These are phyloP conservation scores for Ectemnius lituratus DNA, from an alignment of 2,888 invertebrate species.

Conservation along the genomic window DNA sequence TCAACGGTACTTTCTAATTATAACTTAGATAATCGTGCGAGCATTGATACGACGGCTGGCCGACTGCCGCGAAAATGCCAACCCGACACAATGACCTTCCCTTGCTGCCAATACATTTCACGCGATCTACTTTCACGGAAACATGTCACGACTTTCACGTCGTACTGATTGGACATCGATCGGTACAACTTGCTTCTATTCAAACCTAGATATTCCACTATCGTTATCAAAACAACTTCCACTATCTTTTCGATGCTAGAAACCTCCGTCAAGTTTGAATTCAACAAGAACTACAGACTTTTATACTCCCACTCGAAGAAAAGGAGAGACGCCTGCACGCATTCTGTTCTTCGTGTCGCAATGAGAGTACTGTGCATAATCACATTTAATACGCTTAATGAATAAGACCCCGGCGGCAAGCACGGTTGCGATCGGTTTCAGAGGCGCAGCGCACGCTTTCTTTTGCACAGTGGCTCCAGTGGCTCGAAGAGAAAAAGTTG, in stretches of 20 bases:
- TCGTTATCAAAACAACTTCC: too few relatives aligned
- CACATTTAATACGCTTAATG: conserved; percentile 41
- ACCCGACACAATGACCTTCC: conserved; percentile 22
- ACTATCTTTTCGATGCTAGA: too few relatives aligned
- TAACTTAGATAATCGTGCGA: conserved; percentile 35
- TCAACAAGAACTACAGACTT: too few relatives aligned
- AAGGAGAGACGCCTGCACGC: not conserved
- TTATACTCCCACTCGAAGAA: too few relatives aligned
- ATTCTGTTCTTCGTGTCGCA: conserved; percentile 17
- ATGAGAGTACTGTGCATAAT: conserved; percentile 24
- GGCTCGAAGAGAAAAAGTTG: conserved; percentile 22
- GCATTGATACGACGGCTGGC: conserved; percentile 7
- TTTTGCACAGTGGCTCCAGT: not conserved
- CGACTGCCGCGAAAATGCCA: conserved; percentile 8
- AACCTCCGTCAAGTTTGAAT: too few relatives aligned
- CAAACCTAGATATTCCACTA: too few relatives aligned
- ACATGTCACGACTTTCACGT: conserved; percentile 8
- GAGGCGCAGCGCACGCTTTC: conserved; percentile 2
- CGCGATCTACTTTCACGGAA: conserved; percentile 33
- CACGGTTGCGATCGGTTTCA: not conserved
- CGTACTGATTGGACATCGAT: not conserved
- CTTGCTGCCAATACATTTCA: conserved; percentile 19
- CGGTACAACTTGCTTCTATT: not conserved
- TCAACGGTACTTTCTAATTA: conserved; percentile 43
- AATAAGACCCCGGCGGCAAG: conserved; percentile 10